Conservation (phyloP, 2,888 invertebrate species). For the Rugalucina vietnamica region DNA sequence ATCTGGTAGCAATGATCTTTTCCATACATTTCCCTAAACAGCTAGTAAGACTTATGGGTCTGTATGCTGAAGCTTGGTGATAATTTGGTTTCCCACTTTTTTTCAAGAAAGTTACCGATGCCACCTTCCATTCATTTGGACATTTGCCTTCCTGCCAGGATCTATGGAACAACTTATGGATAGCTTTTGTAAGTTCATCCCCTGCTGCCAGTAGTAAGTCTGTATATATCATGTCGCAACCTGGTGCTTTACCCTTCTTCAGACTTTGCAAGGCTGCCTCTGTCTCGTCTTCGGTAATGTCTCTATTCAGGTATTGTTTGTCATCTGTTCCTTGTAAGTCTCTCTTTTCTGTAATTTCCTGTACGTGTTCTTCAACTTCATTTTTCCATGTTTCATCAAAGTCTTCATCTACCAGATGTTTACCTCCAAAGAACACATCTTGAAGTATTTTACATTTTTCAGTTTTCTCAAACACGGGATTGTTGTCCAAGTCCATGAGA, state of each 20-base stretch:
- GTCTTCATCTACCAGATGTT: neutral
- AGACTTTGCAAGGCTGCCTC: too few species aligned
- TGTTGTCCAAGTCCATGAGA: neutral
- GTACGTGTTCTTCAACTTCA: neutral
- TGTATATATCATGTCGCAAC: neutral
- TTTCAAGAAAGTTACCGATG: constrained; percentile 24
- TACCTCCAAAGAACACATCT: neutral
- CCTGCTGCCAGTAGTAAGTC: constrained; percentile 3
- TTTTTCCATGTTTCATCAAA: neutral
- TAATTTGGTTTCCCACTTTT: constrained; percentile 29
- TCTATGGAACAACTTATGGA: constrained; percentile 1
- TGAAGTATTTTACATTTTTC: neutral
- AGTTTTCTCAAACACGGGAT: neutral
- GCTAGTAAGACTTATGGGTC: constrained; percentile 40
- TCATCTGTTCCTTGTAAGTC: neutral
- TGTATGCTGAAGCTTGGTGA: constrained; percentile 23
- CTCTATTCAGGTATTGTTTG: neutral
- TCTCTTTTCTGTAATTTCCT: too few species aligned
- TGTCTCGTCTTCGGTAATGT: constrained; percentile 4
- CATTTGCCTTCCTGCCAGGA: constrained; percentile 5
- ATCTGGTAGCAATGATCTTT: constrained; percentile 17
- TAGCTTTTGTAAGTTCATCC: neutral
- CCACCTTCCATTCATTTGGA: constrained; percentile 28
- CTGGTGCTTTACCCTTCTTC: neutral
- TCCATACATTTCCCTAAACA: constrained; percentile 32